Percentiles rank a stretch among this genome's conserved stretches.
phyloP scores from a whole-genome alignment of 1,140 invertebrate species.

The Zaprionus tsacasi region DNA sequence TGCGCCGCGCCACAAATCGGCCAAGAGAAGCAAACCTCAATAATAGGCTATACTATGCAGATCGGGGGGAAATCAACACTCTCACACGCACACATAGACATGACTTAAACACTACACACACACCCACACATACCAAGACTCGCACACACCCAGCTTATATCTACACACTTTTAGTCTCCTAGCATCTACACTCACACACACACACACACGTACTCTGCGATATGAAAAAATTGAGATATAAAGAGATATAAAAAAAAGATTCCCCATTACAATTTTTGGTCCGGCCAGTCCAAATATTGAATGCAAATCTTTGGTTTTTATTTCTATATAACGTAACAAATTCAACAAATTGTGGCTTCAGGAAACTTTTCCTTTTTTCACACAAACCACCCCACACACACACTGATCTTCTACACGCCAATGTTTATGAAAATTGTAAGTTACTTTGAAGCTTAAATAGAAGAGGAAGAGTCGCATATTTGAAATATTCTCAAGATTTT shows the following conservation, averaged over 20 bases:
- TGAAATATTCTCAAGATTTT: constrained; percentile 43
- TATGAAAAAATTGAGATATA: not conserved
- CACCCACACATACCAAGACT: not conserved
- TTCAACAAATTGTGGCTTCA: not conserved
- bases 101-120: constrained; percentile 20
- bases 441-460: constrained; percentile 33
- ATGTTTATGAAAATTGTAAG: constrained; percentile 42
- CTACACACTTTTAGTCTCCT: constrained; percentile 1
- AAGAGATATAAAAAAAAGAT: no score
- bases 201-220: not conserved
- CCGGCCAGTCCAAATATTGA: constrained; percentile 22
- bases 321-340: not conserved
- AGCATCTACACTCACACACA: not conserved
- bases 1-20: constrained; percentile 37
- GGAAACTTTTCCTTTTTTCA: constrained; percentile 23
- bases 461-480: constrained; percentile 15
- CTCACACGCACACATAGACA: constrained; percentile 21
- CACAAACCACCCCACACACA: constrained; percentile 1
- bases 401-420: not conserved
- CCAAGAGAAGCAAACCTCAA: constrained; percentile 59
- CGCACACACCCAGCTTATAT: not conserved
- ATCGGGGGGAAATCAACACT: constrained; percentile 1
- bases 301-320: constrained; percentile 27
- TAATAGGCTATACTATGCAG: constrained; percentile 20
- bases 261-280: constrained; percentile 19